Conservation (phyloP, 2,888 invertebrate genomes). For the Pteria penguin region DNA sequence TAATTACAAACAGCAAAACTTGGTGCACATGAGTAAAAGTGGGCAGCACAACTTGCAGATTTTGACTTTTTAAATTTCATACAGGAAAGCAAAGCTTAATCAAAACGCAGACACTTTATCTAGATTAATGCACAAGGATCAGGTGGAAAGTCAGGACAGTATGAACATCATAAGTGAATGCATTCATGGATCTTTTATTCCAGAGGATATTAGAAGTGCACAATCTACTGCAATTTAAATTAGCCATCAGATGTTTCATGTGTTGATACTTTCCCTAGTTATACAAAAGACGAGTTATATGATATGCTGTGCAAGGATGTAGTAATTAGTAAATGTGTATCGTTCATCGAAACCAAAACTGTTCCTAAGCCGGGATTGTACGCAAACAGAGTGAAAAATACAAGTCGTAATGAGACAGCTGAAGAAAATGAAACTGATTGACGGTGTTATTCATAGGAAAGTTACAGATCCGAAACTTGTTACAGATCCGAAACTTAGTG, state of each 20-base stretch:
- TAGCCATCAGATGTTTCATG: neutral
- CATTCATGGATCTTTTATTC: neutral
- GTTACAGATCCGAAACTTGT: slow-evolving; percentile 14
- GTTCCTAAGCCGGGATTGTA: neutral
- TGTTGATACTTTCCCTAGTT: neutral
- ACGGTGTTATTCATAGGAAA: slow-evolving; percentile 11
- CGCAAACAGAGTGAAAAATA: no score
- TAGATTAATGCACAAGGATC: neutral
- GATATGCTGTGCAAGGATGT: neutral
- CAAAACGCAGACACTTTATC: slow-evolving; percentile 37
- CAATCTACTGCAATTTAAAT: neutral
- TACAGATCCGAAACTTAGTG: slow-evolving; percentile 3
- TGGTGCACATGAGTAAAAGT: slow-evolving; percentile 30
- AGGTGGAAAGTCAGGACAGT: neutral
- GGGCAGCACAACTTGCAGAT: slow-evolving; percentile 38
- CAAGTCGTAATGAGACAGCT: slow-evolving; percentile 10
- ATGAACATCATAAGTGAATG: slow-evolving; percentile 1
- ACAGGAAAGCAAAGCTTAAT: slow-evolving; percentile 15
- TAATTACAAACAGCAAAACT: slow-evolving; percentile 15
- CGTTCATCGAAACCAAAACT: neutral
- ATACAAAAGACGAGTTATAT: neutral
- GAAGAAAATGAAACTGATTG: neutral
- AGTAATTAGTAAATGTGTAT: neutral
- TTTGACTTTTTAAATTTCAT: slow-evolving; percentile 37
- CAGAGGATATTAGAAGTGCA: neutral